These are phyloP conservation scores for Agriopis aurantiaria DNA, from an alignment of 2,888 invertebrate genomes.

Conservation along the genomic window DNA sequence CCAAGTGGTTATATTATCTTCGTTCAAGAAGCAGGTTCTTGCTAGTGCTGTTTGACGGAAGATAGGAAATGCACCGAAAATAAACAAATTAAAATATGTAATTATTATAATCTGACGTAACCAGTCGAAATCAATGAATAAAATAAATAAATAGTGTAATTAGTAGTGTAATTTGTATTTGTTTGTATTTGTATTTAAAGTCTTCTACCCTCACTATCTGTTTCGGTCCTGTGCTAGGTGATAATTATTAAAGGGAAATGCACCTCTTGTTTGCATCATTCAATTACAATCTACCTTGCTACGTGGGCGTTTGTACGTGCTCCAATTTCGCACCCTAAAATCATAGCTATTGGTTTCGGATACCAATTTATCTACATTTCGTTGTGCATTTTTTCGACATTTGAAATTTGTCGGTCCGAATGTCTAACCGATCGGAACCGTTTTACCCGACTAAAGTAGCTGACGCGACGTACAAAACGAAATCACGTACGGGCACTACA, in stretches of 20 bases:
- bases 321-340: background rate
- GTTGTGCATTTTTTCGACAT: constrained; percentile 1
- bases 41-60: no score
- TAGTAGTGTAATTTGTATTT: no score
- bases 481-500: constrained; percentile 15
- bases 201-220: background rate
- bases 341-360: background rate
- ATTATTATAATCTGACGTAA: no score
- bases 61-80: no score
- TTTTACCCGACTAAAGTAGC: background rate
- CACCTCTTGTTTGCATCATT: constrained; percentile 2
- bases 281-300: background rate
- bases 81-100: no score
- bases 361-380: background rate
- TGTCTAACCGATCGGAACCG: constrained; percentile 1
- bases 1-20: no score
- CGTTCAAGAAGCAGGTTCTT: no score
- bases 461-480: constrained; percentile 10
- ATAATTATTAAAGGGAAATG: background rate
- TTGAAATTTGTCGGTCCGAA: constrained; percentile 2
- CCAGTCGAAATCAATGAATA: no score
- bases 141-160: no score
- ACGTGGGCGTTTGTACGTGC: constrained; percentile 7
- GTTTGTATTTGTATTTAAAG: no score
- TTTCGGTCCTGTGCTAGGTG: background rate